Evolutionary conservation across 2,888 invertebrate species (phyloP).

Genomic region (Sinopyrophorus schimmeli): DNA sequence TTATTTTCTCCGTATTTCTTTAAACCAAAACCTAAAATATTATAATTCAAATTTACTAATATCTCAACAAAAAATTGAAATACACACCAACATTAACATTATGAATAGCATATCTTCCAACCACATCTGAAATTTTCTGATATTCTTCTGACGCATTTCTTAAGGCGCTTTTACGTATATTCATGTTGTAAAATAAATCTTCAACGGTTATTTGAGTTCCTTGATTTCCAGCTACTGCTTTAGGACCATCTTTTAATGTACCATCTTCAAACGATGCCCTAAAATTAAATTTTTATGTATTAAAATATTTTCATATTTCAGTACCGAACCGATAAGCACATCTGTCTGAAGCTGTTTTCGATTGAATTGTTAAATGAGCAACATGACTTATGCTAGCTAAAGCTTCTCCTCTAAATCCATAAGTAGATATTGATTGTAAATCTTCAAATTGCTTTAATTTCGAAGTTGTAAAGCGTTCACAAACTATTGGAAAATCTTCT

Average conservation of each 20-base stretch:
- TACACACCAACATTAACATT: slow-evolving; percentile 69
- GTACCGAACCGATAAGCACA: slow-evolving; percentile 80
- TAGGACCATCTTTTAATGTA: slow-evolving; percentile 73
- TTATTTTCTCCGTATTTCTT: slow-evolving; percentile 66
- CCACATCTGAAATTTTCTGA: slow-evolving; percentile 78
- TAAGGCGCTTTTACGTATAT: slow-evolving; percentile 80
- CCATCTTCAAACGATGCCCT: slow-evolving; percentile 86
- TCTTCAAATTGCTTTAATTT: slow-evolving; percentile 91
- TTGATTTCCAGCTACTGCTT: slow-evolving; percentile 90
- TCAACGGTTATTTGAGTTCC: slow-evolving; percentile 88
- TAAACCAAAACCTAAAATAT: slow-evolving; percentile 47
- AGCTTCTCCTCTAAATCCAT: slow-evolving; percentile 98
- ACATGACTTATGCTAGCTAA: slow-evolving; percentile 96
- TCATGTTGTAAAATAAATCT: slow-evolving; percentile 93
- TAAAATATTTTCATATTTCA: neutral
- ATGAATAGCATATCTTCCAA: slow-evolving; percentile 90
- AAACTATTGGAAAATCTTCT: slow-evolving; percentile 91
- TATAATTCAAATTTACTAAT: slow-evolving; percentile 1
- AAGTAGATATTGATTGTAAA: slow-evolving; percentile 82
- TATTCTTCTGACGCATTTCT: slow-evolving; percentile 84
- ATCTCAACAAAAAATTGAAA: no score
- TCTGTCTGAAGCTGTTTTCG: slow-evolving; percentile 78
- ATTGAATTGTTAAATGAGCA: slow-evolving; percentile 86
- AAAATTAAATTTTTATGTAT: slow-evolving; percentile 40
- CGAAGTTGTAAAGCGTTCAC: slow-evolving; percentile 97